Base-by-base conservation (phyloP, 2,797 vertebrate genomes). In the Fundulus diaphanus region DNA sequence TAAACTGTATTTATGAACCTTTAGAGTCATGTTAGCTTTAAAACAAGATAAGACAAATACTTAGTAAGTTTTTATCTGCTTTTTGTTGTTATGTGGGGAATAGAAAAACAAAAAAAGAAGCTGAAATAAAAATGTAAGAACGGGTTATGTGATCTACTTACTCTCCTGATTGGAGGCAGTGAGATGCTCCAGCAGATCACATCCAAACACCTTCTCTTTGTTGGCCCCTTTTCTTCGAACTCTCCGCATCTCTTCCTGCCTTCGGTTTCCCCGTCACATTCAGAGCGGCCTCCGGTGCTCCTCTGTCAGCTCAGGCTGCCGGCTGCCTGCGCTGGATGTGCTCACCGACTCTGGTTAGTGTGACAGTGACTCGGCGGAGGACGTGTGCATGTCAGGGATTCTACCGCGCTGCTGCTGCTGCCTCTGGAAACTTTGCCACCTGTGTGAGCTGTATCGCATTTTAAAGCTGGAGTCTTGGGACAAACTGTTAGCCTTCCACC, bases 131-230 rank as follows among this genome's bases (percentile, higher is more conserved):
- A 18, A 22, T 49, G 44, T 2, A 24, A 22, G 0, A 24, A 31
- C 18, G 40, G 13, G 7, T 6, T 1, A 42, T 0, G 7, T 59
- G 42, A 48, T 68, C 13, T 16, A 90, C 96, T 96, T 90, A 99
- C 98, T 93, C 7, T 98, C 97, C 68, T 96, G 96, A 66, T 87
- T 92, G 1, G 96, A 95, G 63, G 93, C 72, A 6, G 85, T 87
- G 52, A 99, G 94, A 72, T 98, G 96, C 65, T 97, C 96, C 87
- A 95, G 63, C 70, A 99, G 92, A 84, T 99, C 97, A 68, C 97
- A 99, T 80, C 97, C 97, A 73, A 99, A 99, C 76, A 99, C 96
- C 74, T 96, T 95, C 20, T 99, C 97, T 84, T 96, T 97, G 74
- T 90, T 87, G 11, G 73, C 90, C 73, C 87, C 95, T 87, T 95